phyloP scores from a whole-genome alignment of 2,797 vertebrate genomes.

The Onychomys torridus region DNA sequence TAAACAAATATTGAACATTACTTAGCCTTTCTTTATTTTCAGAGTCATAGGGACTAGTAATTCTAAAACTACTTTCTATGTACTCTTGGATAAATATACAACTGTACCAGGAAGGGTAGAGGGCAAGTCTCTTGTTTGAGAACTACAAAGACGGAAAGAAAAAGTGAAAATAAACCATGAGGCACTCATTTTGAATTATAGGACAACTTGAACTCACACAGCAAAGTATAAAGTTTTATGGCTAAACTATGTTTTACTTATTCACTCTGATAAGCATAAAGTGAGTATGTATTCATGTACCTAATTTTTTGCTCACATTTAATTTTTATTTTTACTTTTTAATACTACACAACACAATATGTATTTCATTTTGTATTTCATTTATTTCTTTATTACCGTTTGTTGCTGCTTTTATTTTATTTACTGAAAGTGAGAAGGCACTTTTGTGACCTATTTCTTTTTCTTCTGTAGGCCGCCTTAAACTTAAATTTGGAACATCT shows the following conservation, averaged over 20 bases:
- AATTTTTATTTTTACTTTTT: slow-evolving; percentile 82
- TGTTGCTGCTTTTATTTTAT: slow-evolving; percentile 85
- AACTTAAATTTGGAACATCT: slow-evolving; percentile 86
- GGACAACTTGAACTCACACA: background rate
- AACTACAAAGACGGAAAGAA: background rate
- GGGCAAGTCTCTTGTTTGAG: background rate
- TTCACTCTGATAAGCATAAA: background rate
- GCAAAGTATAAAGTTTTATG: background rate
- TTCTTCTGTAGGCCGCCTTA: slow-evolving; percentile 86
- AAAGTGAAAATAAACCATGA: background rate
- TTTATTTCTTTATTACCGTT: slow-evolving; percentile 81
- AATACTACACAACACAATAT: slow-evolving; percentile 80
- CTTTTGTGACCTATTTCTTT: slow-evolving; percentile 69
- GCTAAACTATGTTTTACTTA: background rate
- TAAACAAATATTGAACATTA: background rate
- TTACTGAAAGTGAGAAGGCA: slow-evolving; percentile 84
- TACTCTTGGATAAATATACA: background rate
- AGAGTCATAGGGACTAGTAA: background rate
- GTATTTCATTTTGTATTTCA: slow-evolving; percentile 81
- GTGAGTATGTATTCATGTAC: background rate
- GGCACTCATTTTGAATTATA: background rate
- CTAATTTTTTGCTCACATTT: slow-evolving; percentile 53
- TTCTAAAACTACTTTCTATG: background rate
- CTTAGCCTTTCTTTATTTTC: background rate
- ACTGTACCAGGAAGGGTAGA: background rate